Evolutionary conservation across 2,113 vertebrate genomes (phyloP).

Genomic region (Crotalus helleri): DNA sequence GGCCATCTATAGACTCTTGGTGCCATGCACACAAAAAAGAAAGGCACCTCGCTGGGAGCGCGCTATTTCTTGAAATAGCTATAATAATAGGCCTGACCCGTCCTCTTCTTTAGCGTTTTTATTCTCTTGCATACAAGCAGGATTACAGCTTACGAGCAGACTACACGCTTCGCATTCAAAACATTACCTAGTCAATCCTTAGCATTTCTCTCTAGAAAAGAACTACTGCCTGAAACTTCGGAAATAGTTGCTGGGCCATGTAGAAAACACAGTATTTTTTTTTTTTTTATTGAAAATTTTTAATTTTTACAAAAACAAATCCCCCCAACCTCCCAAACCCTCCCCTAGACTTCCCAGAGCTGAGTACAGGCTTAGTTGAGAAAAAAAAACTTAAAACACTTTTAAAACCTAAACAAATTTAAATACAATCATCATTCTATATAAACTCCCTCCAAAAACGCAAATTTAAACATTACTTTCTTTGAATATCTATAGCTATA

Average conservation of each 20-base stretch:
- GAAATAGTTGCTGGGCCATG: neutral
- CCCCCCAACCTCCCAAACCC: no score
- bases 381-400: no score
- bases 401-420: no score
- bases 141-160: neutral
- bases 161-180: neutral
- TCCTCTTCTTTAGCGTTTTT: neutral
- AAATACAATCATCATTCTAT: no score
- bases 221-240: neutral
- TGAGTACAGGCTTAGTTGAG: no score
- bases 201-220: neutral
- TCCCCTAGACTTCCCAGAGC: no score
- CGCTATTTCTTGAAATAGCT: neutral
- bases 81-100: conserved; percentile 1
- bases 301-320: no score
- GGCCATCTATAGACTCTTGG: neutral
- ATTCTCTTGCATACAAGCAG: neutral
- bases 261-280: no score
- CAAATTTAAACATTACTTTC: no score
- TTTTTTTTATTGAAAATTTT: no score
- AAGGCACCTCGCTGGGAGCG: neutral
- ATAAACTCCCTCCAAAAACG: no score
- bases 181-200: neutral
- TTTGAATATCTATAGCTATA: no score
- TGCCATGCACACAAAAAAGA: neutral